Evolutionary conservation across 2,113 vertebrate genomes (phyloP).

Genomic region (Charadrius vociferus): DNA sequence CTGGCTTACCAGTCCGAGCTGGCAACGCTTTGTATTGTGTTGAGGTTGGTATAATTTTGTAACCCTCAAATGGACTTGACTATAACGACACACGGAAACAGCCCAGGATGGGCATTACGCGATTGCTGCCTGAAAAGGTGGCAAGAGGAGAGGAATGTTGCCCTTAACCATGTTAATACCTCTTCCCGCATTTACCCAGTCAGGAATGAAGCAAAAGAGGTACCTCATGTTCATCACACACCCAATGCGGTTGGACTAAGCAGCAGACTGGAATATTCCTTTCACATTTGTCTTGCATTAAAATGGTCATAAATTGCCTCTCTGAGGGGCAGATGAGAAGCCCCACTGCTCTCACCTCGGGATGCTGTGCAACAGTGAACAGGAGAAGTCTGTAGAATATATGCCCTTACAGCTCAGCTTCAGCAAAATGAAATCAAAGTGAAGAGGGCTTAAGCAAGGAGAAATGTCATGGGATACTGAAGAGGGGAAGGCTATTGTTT

Average conservation of each 20-base stretch:
- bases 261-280: background rate
- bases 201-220: background rate
- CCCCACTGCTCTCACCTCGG: background rate
- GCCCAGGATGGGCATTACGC: background rate
- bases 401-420: background rate
- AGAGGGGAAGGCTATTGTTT: background rate
- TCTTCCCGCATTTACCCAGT: background rate
- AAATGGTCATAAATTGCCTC: slow-evolving; percentile 18
- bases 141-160: slow-evolving; percentile 9
- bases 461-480: background rate
- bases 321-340: background rate
- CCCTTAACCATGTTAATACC: background rate
- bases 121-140: background rate
- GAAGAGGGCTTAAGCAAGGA: background rate
- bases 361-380: background rate
- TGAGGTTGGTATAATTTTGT: background rate
- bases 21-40: background rate
- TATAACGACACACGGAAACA: background rate
- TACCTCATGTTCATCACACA: background rate
- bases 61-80: background rate
- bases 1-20: background rate
- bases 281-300: slow-evolving; percentile 14
- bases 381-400: background rate
- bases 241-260: background rate
- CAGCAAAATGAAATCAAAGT: background rate